Conservation (phyloP, 1,140 invertebrate genomes). For the Drosophila sulfurigaster region DNA sequence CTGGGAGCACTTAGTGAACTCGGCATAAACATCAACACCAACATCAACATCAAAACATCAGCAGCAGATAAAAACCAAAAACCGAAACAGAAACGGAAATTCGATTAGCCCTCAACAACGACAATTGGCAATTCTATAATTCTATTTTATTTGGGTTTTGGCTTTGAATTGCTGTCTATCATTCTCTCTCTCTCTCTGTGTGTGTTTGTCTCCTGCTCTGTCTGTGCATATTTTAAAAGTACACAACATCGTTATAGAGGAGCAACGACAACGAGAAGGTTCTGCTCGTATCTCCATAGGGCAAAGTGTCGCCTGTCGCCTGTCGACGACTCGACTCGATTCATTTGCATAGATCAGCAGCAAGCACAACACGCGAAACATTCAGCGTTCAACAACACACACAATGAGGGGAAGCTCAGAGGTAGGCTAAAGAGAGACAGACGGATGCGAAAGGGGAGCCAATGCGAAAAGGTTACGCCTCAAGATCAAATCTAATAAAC, state of each 20-base stretch:
- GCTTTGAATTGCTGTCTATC: background rate
- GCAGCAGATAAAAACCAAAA: constrained; percentile 28
- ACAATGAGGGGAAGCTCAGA: constrained; percentile 4
- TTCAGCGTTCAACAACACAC: background rate
- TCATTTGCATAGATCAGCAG: constrained; percentile 59
- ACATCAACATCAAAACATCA: constrained; percentile 9
- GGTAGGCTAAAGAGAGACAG: background rate
- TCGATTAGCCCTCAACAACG: constrained; percentile 37
- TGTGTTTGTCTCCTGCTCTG: constrained; percentile 1
- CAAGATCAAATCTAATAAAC: background rate
- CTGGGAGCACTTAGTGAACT: constrained; percentile 18
- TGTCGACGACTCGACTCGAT: background rate
- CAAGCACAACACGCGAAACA: constrained; percentile 26
- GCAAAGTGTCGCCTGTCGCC: constrained; percentile 41
- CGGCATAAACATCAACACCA: constrained; percentile 1
- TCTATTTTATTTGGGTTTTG: constrained; percentile 17
- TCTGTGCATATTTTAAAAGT: constrained; percentile 41
- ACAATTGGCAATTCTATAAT: constrained; percentile 51
- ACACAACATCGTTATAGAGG: constrained; percentile 4
- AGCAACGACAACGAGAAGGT: background rate
- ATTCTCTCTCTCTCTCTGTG: constrained; percentile 18
- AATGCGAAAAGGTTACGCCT: background rate
- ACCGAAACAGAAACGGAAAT: constrained; percentile 39
- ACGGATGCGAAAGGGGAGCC: background rate
- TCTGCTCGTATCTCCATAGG: constrained; percentile 46